Evolutionary conservation across 2,113 vertebrate genomes (phyloP), one percentile per base, ranked within the genome.

Genomic region (Aleadryas rufinucha): DNA sequence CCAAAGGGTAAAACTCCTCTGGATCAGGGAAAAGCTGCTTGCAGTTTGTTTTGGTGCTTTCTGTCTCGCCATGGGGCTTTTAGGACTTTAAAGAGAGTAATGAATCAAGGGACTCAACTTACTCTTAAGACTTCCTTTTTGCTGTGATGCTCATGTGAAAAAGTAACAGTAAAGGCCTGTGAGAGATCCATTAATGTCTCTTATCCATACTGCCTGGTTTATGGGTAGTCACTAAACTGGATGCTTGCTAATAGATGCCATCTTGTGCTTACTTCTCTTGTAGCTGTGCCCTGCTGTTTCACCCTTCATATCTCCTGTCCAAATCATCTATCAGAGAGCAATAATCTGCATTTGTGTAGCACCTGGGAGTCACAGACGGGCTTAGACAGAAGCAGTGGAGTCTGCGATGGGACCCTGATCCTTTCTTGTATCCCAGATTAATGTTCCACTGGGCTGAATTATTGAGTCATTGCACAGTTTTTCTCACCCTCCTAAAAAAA

Each of bases 31-130:
- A 90, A 39, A 60, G 30, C 80, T 93, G 39, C 57, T 64, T 92
- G 42, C 30, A n/a, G 82, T 74, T 85, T 77, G 83, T 80, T 87
- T 70, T 84, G 72, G 72, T 96, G 72, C 52, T 84, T 91, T 93
- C 84, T 79, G 83, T 68, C 80, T 78, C 3, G 0, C 72, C 63
- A 1, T 53, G 65, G 56, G 59, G 57, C 60, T 94, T 91, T 63
- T 61, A 83, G 88, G 88, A 78, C 86, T 78, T 96, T 56, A 49
- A 31, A 68, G 56, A 27, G 60, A 84, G 35, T 88, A 76, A 90
- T 50, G 71, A 86, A 86, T 75, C 60, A 60, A 89, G 53, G 54
- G 49, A 75, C 31, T 52, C 60, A 23, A 2, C 35, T 85, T 88
- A 33, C 42, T 81, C 60, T 75, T 56, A 75, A 93, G 90, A 13